Conservation (phyloP, 2,888 invertebrate genomes). For the Schrankia costaestrigalis region DNA sequence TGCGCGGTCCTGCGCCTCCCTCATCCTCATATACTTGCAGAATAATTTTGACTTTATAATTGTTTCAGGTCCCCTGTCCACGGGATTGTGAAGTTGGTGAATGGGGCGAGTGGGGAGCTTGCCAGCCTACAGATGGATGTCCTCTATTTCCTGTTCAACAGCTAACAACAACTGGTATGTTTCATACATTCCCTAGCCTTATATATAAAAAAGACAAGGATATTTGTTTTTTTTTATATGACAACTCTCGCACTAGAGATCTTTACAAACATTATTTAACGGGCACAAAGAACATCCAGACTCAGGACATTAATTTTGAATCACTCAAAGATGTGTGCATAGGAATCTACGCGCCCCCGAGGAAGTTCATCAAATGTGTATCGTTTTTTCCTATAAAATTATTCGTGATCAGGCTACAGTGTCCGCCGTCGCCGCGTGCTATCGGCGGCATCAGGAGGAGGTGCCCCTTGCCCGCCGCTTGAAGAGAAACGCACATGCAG, state of each 20-base stretch:
- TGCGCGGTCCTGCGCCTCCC: too few species aligned
- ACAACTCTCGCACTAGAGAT: too few species aligned
- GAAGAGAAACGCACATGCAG: conserved; percentile 79
- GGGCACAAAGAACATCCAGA: background rate
- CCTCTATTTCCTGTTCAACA: conserved; percentile 74
- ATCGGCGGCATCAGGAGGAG: conserved; percentile 75
- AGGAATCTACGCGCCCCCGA: background rate
- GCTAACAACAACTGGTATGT: conserved; percentile 68
- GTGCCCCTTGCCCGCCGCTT: conserved; percentile 73
- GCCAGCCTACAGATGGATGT: conserved; percentile 78
- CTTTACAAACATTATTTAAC: too few species aligned
- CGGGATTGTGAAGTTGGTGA: conserved; percentile 82
- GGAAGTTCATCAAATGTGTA: too few species aligned
- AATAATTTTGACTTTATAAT: conserved; percentile 36
- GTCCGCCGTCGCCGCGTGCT: conserved; percentile 69
- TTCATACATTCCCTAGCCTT: background rate
- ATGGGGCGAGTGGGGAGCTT: conserved; percentile 83
- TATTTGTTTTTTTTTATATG: background rate
- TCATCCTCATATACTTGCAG: too few species aligned
- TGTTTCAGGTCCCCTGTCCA: conserved; percentile 82
- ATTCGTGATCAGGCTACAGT: conserved; percentile 58
- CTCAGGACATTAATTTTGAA: too few species aligned
- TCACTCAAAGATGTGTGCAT: background rate
- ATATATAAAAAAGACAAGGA: background rate
- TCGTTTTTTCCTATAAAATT: background rate